Percentiles rank a stretch among this genome's conserved stretches.
phyloP scores from a whole-genome alignment of 2,888 invertebrate genomes.

The Drosophila borealis region DNA sequence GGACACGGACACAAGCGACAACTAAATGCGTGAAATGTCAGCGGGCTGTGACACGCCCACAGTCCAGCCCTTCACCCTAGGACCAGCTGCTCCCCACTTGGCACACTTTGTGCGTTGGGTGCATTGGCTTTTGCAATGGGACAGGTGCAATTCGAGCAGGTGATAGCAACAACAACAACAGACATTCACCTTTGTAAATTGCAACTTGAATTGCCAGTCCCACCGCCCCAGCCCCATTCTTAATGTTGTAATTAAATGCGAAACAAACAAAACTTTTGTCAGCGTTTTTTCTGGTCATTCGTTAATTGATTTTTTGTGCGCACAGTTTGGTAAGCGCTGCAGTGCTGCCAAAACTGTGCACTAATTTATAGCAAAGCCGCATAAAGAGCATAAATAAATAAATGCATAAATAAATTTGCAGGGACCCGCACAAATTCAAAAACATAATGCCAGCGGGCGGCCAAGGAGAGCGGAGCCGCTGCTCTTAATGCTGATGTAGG shows the following conservation, averaged over 20 bases:
- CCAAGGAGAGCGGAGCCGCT: not conserved
- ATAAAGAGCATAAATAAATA: constrained; percentile 41
- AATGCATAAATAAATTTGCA: constrained; percentile 54
- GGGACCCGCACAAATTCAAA: constrained; percentile 37
- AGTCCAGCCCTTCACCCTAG: not conserved
- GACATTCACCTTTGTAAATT: constrained; percentile 31
- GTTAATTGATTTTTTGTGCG: constrained; percentile 49
- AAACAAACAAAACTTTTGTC: constrained; percentile 36
- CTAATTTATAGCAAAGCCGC: constrained; percentile 41
- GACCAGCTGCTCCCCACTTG: constrained; percentile 14
- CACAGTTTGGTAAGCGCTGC: constrained; percentile 28
- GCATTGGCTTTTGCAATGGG: constrained; percentile 40
- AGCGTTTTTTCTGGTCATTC: constrained; percentile 30
- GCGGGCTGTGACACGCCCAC: constrained; percentile 34
- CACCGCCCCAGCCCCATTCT: not conserved
- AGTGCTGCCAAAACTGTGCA: constrained; percentile 49
- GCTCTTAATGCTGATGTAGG: constrained; percentile 27
- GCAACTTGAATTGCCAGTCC: constrained; percentile 46
- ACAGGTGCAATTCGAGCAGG: constrained; percentile 21
- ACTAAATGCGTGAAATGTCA: constrained; percentile 58
- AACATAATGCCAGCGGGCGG: constrained; percentile 47
- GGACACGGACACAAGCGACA: constrained; percentile 43
- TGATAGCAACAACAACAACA: constrained; percentile 19
- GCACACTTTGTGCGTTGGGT: constrained; percentile 35
- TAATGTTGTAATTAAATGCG: constrained; percentile 47